Evolutionary conservation across 2,113 vertebrate species (phyloP).

Genomic region (Hemichromis elongatus): DNA sequence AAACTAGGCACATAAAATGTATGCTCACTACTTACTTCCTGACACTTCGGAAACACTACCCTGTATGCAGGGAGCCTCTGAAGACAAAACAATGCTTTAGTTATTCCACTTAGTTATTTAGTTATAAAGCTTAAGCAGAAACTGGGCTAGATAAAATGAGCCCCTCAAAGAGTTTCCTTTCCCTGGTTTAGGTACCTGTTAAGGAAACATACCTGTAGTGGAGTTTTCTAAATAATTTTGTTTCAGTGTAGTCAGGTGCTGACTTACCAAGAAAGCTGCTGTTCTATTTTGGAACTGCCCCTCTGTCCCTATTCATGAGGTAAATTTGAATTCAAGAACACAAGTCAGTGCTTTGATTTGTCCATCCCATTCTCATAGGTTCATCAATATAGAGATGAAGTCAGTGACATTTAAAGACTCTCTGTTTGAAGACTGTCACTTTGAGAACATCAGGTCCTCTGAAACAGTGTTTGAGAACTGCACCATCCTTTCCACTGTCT

Average conservation of each 20-base stretch:
- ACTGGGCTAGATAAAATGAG: neutral
- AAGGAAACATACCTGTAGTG: neutral
- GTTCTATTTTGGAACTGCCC: neutral
- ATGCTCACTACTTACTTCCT: neutral
- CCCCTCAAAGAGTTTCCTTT: neutral
- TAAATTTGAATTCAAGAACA: neutral
- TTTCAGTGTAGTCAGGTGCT: neutral
- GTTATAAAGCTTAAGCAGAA: neutral
- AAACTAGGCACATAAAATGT: neutral
- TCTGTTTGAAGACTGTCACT: conserved; percentile 88
- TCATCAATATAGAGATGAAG: conserved; percentile 88
- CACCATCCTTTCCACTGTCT: conserved; percentile 83
- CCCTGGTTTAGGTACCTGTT: neutral
- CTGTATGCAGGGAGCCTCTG: neutral
- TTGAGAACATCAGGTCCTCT: conserved; percentile 87
- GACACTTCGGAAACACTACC: neutral
- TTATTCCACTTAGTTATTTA: neutral
- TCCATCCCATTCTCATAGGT: conserved; percentile 75
- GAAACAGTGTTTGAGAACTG: conserved; percentile 92
- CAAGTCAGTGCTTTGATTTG: neutral
- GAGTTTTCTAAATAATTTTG: neutral
- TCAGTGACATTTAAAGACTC: conserved; percentile 93
- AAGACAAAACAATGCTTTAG: neutral
- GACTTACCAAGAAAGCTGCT: neutral
- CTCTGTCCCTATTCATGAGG: neutral